These are phyloP conservation scores for Lepidonotus clava DNA, from an alignment of 2,888 invertebrate species.

Conservation along the genomic window DNA sequence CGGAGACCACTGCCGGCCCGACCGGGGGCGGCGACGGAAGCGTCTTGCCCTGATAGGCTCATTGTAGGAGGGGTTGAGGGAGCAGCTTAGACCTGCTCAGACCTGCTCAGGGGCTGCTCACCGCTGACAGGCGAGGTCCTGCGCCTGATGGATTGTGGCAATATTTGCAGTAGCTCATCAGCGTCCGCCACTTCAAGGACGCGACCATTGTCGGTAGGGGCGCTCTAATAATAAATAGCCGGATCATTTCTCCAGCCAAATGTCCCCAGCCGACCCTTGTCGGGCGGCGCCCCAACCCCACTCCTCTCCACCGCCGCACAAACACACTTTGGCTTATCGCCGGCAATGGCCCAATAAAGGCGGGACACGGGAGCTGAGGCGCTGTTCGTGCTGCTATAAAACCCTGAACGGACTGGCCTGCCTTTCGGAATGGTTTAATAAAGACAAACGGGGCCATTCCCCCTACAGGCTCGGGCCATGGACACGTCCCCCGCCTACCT, in stretches of 20 bases:
- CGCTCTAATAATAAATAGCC: background rate
- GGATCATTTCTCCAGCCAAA: slow-evolving; percentile 4
- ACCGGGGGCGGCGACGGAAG: too few species aligned
- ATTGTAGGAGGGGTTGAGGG: background rate
- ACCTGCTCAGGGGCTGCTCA: background rate
- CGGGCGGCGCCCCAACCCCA: too few species aligned
- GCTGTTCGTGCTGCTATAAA: background rate
- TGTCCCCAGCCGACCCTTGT: background rate
- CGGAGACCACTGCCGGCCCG: too few species aligned
- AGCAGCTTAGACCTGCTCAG: background rate
- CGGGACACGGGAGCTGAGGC: background rate
- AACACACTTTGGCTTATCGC: background rate
- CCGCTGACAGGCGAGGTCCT: background rate
- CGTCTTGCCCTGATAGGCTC: background rate
- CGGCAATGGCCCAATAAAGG: slow-evolving; percentile 14
- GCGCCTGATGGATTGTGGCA: slow-evolving; percentile 20
- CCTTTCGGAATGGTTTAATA: background rate
- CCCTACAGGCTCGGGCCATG: background rate
- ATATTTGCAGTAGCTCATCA: slow-evolving; percentile 20
- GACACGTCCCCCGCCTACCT: background rate
- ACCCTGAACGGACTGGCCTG: background rate
- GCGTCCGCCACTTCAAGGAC: background rate
- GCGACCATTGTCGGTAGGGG: background rate
- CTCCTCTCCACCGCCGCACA: background rate
- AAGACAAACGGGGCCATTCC: background rate